A percentile compares a stretch with the other conserved stretches of the same genome.
Conservation (phyloP, 2,113 vertebrate genomes). For the Muntiacus muntjak region DNA sequence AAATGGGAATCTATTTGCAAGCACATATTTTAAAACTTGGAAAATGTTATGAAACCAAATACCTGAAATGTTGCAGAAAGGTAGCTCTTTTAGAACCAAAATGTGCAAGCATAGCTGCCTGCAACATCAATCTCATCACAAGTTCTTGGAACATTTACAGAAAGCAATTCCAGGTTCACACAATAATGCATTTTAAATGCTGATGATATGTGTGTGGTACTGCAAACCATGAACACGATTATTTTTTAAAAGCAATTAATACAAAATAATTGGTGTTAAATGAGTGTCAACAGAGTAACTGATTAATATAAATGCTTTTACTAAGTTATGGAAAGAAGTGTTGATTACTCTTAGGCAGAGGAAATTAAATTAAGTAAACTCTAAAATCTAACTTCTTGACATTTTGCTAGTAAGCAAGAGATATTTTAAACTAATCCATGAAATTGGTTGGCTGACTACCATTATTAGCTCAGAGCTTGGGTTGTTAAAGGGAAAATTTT, state of each 20-base stretch:
- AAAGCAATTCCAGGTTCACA: neutral
- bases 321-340: neutral
- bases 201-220: neutral
- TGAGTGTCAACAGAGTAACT: neutral
- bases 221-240: neutral
- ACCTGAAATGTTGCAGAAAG: neutral
- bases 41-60: constrained; percentile 29
- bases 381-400: constrained; percentile 12
- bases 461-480: neutral
- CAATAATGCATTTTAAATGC: constrained; percentile 1
- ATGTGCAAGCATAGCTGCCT: neutral
- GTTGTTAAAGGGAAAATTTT: neutral
- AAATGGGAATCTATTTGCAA: neutral
- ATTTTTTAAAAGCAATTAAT: constrained; percentile 31
- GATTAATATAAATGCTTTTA: constrained; percentile 34
- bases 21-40: neutral
- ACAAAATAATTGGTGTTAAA: constrained; percentile 11
- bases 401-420: constrained; percentile 41
- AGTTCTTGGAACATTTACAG: neutral
- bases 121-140: neutral
- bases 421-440: constrained; percentile 13
- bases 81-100: neutral
- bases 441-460: neutral
- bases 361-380: constrained; percentile 42
- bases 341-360: constrained; percentile 13